Percentiles rank a stretch among this genome's conserved stretches.
Evolutionary conservation across 2,888 invertebrate genomes (phyloP).

Genomic region (Fragum whitleyi): DNA sequence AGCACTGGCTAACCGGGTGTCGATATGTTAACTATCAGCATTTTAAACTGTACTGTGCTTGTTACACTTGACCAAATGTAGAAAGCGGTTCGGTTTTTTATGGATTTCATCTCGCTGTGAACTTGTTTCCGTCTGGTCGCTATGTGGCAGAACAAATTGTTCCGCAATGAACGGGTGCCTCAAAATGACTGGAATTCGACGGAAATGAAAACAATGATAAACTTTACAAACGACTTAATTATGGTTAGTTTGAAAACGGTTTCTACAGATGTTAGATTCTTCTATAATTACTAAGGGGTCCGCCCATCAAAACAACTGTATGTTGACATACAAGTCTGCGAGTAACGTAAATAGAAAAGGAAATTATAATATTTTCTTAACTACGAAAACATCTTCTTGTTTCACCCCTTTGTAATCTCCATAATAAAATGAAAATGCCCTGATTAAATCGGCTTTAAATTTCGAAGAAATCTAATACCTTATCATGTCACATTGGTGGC

Average conservation of each 20-base stretch:
- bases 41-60: no score
- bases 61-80: constrained; percentile 28
- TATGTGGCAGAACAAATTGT: constrained; percentile 63
- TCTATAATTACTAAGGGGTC: background rate
- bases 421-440: no score
- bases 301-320: background rate
- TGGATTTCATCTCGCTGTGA: constrained; percentile 5
- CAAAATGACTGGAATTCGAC: constrained; percentile 47
- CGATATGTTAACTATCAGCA: no score
- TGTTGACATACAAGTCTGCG: background rate
- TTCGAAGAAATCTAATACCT: no score
- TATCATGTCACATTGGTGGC: no score
- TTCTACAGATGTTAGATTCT: constrained; percentile 13
- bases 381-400: background rate
- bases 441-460: no score
- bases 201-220: constrained; percentile 46
- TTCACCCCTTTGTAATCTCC: no score
- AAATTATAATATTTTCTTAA: background rate
- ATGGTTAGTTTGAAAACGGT: constrained; percentile 20
- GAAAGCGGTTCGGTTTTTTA: constrained; percentile 4
- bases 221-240: constrained; percentile 58
- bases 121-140: background rate
- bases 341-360: background rate
- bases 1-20: no score
- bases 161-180: constrained; percentile 41